Base-by-base conservation (phyloP, 2,113 vertebrate genomes). In the Origma solitaria region DNA sequence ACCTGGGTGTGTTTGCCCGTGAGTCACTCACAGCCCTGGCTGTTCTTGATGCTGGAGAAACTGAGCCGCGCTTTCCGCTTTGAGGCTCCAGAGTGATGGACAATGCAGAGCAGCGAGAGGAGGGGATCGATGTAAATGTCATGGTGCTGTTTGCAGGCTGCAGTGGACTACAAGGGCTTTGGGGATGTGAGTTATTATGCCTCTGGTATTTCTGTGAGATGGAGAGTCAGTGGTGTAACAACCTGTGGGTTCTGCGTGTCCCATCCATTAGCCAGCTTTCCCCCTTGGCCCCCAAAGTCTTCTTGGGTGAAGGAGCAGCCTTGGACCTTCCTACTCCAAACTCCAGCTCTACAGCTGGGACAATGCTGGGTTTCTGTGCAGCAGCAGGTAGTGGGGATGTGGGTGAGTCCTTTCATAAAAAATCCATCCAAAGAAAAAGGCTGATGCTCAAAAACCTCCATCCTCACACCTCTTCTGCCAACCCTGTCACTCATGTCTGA, bases 1-100 rank as follows among this genome's bases (percentile, higher is more conserved):
- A 60, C 51, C 21, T 0, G 0, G 10, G 4, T 20, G 38, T 23
- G 7, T 51, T 51, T 73, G 21, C 1, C 0, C 7, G 6, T 13
- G 11, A 64, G 30, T 61, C 16, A 4, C 62, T 80, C n/a, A 3
- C 68, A 58, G 66, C 58, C 69, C 64, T 27, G 56, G 37, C 5
- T 35, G 49, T 1, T 73, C 23, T 21, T 33, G 60, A 8, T 35
- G 38, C n/a, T 0, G 0, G 38, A 42, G 45, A 86, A 64, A 50
- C 14, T 13, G 50, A 83, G 62, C 42, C 2, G 0, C 4, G 0
- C 19, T 25, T 89, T 45, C 20, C 17, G 54, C 66, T 64, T n/a
- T 35, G 54, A 33, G 66, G 45, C 22, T 64, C 16, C 14, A 19
- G 37, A 1, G 4, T 3, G 23, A 66, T 13, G 60, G 14, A 1